Evolutionary conservation across 1,140 invertebrate species (phyloP).

Genomic region (Neodiprion lecontei): DNA sequence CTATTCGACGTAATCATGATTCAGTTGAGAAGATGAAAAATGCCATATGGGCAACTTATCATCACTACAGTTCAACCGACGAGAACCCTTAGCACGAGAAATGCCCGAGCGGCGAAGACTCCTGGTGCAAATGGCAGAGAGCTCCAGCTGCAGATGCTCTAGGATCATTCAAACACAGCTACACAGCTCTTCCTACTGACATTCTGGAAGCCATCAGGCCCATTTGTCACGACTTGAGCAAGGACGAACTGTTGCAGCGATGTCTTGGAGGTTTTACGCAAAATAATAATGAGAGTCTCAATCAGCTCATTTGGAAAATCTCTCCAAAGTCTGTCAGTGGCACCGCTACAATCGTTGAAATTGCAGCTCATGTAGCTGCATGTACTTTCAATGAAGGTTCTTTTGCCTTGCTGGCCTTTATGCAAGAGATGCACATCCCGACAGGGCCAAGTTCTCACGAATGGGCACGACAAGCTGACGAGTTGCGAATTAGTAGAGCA

Average conservation of each 20-base stretch:
- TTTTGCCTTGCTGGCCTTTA: slow-evolving; percentile 31
- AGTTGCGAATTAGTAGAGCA: slow-evolving; percentile 1
- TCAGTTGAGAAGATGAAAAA: too few relatives aligned
- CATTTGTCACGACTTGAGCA: slow-evolving; percentile 33
- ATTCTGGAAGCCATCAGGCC: slow-evolving; percentile 32
- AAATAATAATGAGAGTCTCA: slow-evolving; percentile 24
- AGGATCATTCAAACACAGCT: slow-evolving; percentile 21
- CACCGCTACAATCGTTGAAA: slow-evolving; percentile 15
- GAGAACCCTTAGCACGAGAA: slow-evolving; percentile 3
- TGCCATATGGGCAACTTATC: too few relatives aligned
- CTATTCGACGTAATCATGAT: too few relatives aligned
- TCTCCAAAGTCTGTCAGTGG: slow-evolving; percentile 13
- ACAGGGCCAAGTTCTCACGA: neutral
- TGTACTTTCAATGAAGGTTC: slow-evolving; percentile 34
- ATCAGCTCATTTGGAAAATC: neutral
- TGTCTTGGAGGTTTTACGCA: slow-evolving; percentile 29
- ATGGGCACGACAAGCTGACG: slow-evolving; percentile 5
- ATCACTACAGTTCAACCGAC: too few relatives aligned
- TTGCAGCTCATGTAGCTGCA: slow-evolving; percentile 19
- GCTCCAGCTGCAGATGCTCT: slow-evolving; percentile 30
- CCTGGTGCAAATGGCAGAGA: slow-evolving; percentile 27
- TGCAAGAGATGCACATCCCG: slow-evolving; percentile 27
- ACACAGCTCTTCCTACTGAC: neutral
- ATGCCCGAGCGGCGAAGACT: slow-evolving; percentile 33
- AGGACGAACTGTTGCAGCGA: slow-evolving; percentile 27